Percentiles rank a stretch among this genome's conserved stretches.
These are phyloP conservation scores for Parnassius mnemosyne DNA, from an alignment of 2,888 invertebrate genomes.

Conservation along the genomic window DNA sequence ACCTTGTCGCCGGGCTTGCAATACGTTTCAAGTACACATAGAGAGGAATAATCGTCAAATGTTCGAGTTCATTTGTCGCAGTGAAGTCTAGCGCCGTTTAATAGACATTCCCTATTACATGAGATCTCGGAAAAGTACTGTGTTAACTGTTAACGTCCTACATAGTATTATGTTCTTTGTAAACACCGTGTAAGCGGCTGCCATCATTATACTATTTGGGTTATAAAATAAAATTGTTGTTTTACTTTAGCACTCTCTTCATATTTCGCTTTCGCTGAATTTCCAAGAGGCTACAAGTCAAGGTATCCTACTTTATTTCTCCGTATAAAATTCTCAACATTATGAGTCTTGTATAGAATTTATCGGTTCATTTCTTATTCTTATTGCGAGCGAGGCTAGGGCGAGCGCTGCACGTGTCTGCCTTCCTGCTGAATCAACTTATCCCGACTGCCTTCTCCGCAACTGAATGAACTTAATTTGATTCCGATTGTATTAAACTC, in stretches of 20 bases:
- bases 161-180: background rate
- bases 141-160: conserved; percentile 24
- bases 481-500: conserved; percentile 76
- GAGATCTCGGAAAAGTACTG: conserved; percentile 36
- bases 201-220: too few species aligned
- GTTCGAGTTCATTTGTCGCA: conserved; percentile 51
- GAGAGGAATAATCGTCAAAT: conserved; percentile 52
- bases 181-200: too few species aligned
- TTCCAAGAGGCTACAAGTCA: background rate
- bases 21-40: conserved; percentile 50
- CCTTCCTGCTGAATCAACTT: conserved; percentile 71
- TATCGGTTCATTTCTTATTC: conserved; percentile 58
- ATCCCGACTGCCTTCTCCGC: conserved; percentile 62
- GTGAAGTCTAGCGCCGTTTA: conserved; percentile 38
- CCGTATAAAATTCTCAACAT: conserved; percentile 19
- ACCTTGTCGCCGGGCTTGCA: conserved; percentile 41
- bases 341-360: conserved; percentile 42
- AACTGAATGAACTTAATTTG: conserved; percentile 77
- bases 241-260: background rate
- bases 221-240: too few species aligned
- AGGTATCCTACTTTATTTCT: conserved; percentile 11
- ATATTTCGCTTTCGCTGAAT: conserved; percentile 16
- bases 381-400: conserved; percentile 51
- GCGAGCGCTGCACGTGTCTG: conserved; percentile 53
- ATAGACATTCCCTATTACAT: conserved; percentile 41